Evolutionary conservation across 2,797 vertebrate species (phyloP), one percentile per base, ranked within the genome.

Genomic region (Characodon lateralis): DNA sequence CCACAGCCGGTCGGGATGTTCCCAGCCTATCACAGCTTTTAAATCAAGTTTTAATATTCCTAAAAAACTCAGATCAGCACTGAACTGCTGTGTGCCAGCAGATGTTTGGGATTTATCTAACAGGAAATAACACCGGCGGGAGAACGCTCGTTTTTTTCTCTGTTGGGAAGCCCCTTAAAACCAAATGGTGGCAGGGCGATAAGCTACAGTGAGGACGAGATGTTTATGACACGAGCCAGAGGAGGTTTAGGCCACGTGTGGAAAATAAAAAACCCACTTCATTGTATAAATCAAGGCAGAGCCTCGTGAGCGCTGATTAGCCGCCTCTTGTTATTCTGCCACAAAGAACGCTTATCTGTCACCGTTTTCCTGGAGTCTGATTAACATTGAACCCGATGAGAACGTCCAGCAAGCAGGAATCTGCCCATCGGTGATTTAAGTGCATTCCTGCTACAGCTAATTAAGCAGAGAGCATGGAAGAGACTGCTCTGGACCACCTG

Each of bases 361-460:
- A 50, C 41, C 4, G 9, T 65, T 48, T 58, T 53, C 53, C 59
- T 43, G n/a, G 76, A 46, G 51, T 31, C 24, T 35, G 74, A 61
- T 80, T 78, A 55, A 78, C 73, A 87, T 72, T 26, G 78, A 74
- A 35, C 8, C 56, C 68, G 7, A 50, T 10, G 43, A 43, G 51
- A 59, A 73, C 70, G 71, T 14, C 12, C 61, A 68, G 41, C 28
- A 73, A 55, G 55, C 66, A 35, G 43, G 48, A 46, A 39, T 43
- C 35, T 65, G 76, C 56, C 39, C 50, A 16, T 43, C 0, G 16
- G 51, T 80, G 85, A 92, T 89, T 90, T 76, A 88, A 78, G 35
- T 76, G 71, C 61, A 43, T 71, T 63, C 71, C 76, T 51, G 56
- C 59, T 75, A n/a, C 76, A 70, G 78, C 73, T 83, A 84, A 88